Percentiles rank a stretch among this genome's conserved stretches.
Evolutionary conservation across 2,113 vertebrate species (phyloP).

Genomic region (Microcebus jonahi): DNA sequence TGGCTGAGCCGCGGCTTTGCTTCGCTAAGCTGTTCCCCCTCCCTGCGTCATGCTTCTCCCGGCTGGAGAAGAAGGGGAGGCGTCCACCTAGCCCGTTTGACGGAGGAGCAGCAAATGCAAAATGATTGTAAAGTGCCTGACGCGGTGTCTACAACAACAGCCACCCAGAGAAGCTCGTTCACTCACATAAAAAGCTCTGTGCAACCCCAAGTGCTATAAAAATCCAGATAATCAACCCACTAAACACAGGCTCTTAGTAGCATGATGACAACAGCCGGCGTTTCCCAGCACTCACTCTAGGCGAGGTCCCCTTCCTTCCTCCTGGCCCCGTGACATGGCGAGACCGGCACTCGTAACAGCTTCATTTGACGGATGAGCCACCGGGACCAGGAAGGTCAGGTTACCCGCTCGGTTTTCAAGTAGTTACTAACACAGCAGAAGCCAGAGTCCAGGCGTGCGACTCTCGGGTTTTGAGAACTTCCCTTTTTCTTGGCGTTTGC

Average conservation of each 20-base stretch:
- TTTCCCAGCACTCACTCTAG: neutral
- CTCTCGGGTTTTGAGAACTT: neutral
- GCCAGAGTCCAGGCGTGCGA: neutral
- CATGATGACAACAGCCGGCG: neutral
- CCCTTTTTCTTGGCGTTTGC: neutral
- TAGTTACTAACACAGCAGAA: neutral
- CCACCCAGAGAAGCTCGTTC: neutral
- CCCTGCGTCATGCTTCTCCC: neutral
- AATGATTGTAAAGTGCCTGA: neutral
- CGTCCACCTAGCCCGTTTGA: neutral
- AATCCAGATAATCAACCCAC: neutral
- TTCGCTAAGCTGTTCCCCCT: neutral
- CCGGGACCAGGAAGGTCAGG: neutral
- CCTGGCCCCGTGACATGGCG: fast-evolving
- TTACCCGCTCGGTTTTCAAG: neutral
- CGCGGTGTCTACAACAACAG: neutral
- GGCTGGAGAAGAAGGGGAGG: neutral
- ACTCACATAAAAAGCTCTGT: neutral
- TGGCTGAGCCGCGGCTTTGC: neutral
- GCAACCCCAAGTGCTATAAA: neutral
- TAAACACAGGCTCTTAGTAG: neutral
- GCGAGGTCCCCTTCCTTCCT: neutral
- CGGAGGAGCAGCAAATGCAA: neutral
- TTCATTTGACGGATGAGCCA: neutral
- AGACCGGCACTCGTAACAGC: neutral